Evolutionary conservation across 2,797 vertebrate species (phyloP), one percentile per base, ranked within the genome.

Genomic region (Cichlasoma orientale): DNA sequence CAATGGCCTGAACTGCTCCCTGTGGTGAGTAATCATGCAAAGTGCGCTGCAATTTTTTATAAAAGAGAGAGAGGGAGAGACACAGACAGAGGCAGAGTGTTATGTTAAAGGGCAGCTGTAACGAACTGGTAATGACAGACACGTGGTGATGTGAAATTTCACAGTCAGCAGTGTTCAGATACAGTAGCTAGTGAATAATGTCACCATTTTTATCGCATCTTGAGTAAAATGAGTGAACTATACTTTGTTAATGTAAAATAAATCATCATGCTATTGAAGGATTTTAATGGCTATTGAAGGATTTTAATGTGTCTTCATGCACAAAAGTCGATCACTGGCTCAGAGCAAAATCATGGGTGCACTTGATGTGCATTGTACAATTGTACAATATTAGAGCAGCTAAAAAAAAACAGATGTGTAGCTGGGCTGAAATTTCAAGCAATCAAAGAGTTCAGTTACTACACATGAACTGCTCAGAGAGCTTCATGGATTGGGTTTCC

Each of bases 11-110:
- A 77, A 58, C 18, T 52, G 21, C 19, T 50, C 70, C 50, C 72
- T 56, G 29, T 52, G 54, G 74, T 7, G 38, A 66, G 36, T 75
- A 79, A 69, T 55, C 25, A 78, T 63, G 52, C 50, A 76, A 80
- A 68, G 27, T n/a, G 27, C 16, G 14, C 31, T 54, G 47, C 8
- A 47, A 14, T 3, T 53, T 25, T 27, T 1, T 19, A 21, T 11
- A 19, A 33, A 44, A 25, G 31, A n/a, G 16, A 18, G 57, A 38
- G 31, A 11, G 23, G 7, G 4, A 27, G 16, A 38, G 41, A 23
- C 1, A 63, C 10, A 41, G 14, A 6, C 14, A 27, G 16, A 25
- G 2, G 50, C 50, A n/a, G 3, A 52, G 19, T 9, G 50, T 4
- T n/a, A 8, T n/a, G 50, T 52, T n/a, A 52, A 52, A 52, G 50